These are phyloP conservation scores for Anguilla obscura DNA, from an alignment of 2,797 vertebrate genomes.

Conservation along the genomic window DNA sequence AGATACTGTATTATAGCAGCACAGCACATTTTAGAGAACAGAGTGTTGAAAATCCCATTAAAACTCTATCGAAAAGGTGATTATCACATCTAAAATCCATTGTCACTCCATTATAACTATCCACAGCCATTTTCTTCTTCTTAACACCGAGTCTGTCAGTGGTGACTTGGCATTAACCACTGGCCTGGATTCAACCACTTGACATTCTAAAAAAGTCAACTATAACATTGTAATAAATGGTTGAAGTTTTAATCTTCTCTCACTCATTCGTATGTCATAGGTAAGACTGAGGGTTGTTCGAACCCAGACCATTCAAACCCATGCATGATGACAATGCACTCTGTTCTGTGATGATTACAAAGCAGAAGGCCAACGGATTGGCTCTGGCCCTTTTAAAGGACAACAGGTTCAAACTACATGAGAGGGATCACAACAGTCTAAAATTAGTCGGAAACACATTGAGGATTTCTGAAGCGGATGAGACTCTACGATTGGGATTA, in stretches of 20 bases:
- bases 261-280: no score
- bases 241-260: not conserved
- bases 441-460: conserved; percentile 19
- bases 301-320: not conserved
- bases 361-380: no score
- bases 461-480: not conserved
- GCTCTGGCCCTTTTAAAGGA: not conserved
- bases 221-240: not conserved
- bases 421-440: conserved; percentile 13
- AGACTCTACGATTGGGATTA: not conserved
- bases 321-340: not conserved
- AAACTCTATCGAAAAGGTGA: not conserved
- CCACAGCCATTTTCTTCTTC: not conserved
- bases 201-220: not conserved
- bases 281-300: not conserved
- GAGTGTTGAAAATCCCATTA: not conserved
- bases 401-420: conserved; percentile 1
- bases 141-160: not conserved
- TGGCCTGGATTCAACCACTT: not conserved
- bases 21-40: not conserved
- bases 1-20: not conserved
- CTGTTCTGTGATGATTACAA: not conserved
- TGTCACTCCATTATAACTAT: not conserved
- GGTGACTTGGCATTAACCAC: not conserved
- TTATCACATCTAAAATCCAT: not conserved